Percentiles rank a stretch among this genome's conserved stretches.
Conservation (phyloP, 2,113 vertebrate genomes). For the Vombatus ursinus region DNA sequence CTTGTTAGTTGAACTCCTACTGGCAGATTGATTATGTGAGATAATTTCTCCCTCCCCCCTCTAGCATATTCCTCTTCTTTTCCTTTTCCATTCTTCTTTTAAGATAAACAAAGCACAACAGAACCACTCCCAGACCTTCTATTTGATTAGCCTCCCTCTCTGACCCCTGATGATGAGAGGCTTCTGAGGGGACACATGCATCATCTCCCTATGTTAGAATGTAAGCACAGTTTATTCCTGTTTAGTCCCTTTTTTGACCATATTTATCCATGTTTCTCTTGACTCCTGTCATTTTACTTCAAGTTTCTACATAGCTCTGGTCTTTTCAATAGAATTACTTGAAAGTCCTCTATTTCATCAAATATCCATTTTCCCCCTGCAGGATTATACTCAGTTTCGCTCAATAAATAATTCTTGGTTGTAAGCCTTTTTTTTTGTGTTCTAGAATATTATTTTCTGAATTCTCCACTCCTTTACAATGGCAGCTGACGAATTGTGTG, state of each 20-base stretch:
- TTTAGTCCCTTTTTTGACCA: not conserved
- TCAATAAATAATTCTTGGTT: not conserved
- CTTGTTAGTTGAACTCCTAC: not conserved
- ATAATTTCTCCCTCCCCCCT: not conserved
- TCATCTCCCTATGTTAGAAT: not conserved
- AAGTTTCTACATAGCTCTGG: not conserved
- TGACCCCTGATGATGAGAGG: not conserved
- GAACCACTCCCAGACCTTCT: not conserved
- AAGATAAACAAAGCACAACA: not conserved
- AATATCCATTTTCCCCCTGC: not conserved
- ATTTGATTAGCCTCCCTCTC: not conserved
- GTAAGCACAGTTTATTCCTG: not conserved
- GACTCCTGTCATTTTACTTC: not conserved
- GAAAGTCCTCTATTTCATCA: not conserved
- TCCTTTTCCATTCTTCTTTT: not conserved
- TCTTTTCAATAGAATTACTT: not conserved
- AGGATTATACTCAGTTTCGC: not conserved
- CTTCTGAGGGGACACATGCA: not conserved
- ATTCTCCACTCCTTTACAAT: not conserved
- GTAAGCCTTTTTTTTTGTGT: not conserved
- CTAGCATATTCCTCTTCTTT: too few species aligned
- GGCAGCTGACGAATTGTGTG: not conserved
- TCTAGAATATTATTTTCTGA: not conserved
- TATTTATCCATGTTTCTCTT: not conserved
- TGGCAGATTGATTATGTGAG: not conserved